Evolutionary conservation across 35 echinoderm and acorn worm species (phyloP).

Genomic region (Holothuria glaberrima): DNA sequence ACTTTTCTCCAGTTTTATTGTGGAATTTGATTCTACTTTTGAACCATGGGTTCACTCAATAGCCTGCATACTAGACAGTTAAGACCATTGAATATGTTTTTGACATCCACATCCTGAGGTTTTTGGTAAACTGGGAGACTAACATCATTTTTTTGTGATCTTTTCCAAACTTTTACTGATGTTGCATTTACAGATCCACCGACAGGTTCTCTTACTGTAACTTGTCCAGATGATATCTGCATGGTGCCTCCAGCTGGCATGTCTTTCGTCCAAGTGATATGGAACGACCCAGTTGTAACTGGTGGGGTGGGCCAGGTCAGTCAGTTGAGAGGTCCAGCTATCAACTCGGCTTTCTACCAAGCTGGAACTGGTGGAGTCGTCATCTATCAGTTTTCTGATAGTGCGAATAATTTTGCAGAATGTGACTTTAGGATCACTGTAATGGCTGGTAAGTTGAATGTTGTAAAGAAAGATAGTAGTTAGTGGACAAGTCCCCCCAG

Average conservation of each 20-base stretch:
- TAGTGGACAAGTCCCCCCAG: no score
- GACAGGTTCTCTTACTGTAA: neutral
- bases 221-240: constrained; percentile 9
- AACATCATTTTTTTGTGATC: no score
- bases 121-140: no score
- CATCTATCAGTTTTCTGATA: neutral
- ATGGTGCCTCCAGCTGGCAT: neutral
- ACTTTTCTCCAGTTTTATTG: no score
- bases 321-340: neutral
- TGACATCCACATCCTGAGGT: no score
- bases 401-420: neutral
- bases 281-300: neutral
- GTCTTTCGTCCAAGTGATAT: neutral
- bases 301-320: neutral
- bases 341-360: constrained; percentile 1
- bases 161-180: no score
- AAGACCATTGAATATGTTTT: no score
- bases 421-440: constrained; percentile 3
- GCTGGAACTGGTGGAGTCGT: neutral
- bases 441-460: neutral
- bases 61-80: no score
- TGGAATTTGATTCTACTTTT: no score
- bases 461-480: no score
- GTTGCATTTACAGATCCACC: neutral
- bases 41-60: no score